Conservation (phyloP, 30 jellyfish, hydroid and myxozoan genomes). For the Clytia hemisphaerica region DNA sequence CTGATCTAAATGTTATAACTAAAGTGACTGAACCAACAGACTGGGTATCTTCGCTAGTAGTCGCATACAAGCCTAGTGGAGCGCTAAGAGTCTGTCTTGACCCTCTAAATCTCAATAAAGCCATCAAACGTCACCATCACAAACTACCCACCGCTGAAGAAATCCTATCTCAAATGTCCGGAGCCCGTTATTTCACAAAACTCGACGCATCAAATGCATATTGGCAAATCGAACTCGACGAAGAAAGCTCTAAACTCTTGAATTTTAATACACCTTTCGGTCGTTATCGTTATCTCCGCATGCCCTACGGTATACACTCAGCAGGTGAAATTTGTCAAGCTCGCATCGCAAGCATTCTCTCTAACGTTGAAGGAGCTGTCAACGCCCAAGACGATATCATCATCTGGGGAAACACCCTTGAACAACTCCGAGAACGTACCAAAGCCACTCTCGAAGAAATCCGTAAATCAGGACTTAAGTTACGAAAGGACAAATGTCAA, state of each 20-base stretch:
- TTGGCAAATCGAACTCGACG: slow-evolving; percentile 55
- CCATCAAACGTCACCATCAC: slow-evolving; percentile 57
- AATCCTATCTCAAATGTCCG: slow-evolving; percentile 52
- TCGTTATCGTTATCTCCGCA: slow-evolving; percentile 49
- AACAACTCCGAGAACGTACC: slow-evolving; percentile 8
- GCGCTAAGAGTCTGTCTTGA: slow-evolving; percentile 61
- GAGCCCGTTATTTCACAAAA: slow-evolving; percentile 51
- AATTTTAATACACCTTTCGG: slow-evolving; percentile 71
- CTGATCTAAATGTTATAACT: slow-evolving; percentile 22
- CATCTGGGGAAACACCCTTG: slow-evolving; percentile 24
- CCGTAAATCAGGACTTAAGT: slow-evolving; percentile 32
- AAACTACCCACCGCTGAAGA: slow-evolving; percentile 61
- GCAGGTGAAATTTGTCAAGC: slow-evolving; percentile 50
- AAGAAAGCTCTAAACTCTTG: slow-evolving; percentile 31
- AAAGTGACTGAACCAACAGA: slow-evolving; percentile 60
- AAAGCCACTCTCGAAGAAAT: slow-evolving; percentile 3
- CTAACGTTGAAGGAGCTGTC: slow-evolving; percentile 32
- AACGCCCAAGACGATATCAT: slow-evolving; percentile 36
- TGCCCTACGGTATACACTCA: slow-evolving; percentile 62
- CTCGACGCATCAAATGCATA: slow-evolving; percentile 53
- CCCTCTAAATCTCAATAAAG: slow-evolving; percentile 63
- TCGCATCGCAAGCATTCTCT: slow-evolving; percentile 28
- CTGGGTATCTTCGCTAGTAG: slow-evolving; percentile 62
- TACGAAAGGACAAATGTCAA: slow-evolving; percentile 11
- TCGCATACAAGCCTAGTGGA: slow-evolving; percentile 57